phyloP scores from a whole-genome alignment of 2,113 vertebrate species.

The Xenotilapia leptura region DNA sequence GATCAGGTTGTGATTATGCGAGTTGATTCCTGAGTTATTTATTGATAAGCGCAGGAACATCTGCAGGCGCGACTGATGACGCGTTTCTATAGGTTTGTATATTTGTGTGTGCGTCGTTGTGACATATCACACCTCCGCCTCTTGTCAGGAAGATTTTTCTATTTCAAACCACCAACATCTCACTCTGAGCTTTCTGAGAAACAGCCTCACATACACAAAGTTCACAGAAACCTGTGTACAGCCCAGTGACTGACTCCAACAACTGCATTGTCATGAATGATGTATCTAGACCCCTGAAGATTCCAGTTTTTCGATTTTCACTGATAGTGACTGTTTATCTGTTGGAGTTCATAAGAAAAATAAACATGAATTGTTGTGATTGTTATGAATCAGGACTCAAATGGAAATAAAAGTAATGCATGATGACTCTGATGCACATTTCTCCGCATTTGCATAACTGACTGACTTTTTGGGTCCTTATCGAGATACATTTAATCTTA shows the following conservation, averaged over 20 bases:
- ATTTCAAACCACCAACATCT: not conserved
- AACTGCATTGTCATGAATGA: not conserved
- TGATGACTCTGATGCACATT: not conserved
- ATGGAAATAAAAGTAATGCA: not conserved
- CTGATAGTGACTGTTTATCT: not conserved
- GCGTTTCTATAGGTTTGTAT: not conserved
- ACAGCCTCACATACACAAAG: not conserved
- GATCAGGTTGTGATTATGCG: not conserved
- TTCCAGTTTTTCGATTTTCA: not conserved
- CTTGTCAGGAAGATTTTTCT: not conserved
- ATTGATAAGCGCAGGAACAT: not conserved
- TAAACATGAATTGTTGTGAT: not conserved
- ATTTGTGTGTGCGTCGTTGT: not conserved
- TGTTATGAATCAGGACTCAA: not conserved
- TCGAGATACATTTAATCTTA: not conserved
- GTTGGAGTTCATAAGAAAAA: not conserved
- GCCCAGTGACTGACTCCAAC: not conserved
- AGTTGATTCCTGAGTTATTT: not conserved
- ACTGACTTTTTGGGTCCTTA: not conserved
- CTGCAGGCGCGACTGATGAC: accelerated
- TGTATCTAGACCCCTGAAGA: not conserved
- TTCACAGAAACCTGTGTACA: not conserved
- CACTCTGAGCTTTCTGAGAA: not conserved
- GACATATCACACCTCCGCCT: not conserved
- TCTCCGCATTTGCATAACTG: accelerated